Percentiles rank a stretch among this genome's conserved stretches.
Conservation (phyloP, 2,888 invertebrate species). For the Dascillus cervinus region DNA sequence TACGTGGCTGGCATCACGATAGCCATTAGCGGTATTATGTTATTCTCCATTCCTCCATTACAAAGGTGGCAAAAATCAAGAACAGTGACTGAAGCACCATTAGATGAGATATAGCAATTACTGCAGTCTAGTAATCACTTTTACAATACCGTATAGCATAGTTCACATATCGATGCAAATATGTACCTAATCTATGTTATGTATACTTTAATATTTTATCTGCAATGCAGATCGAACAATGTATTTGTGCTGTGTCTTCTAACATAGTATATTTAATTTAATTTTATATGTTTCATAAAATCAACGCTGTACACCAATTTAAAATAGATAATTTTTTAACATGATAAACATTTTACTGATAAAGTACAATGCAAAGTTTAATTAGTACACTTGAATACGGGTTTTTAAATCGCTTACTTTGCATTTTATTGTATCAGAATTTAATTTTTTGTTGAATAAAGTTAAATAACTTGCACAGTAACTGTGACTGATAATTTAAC, state of each 20-base stretch:
- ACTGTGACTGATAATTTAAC: too few species aligned
- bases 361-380: too few species aligned
- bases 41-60: slow-evolving; percentile 73
- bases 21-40: slow-evolving; percentile 77
- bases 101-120: slow-evolving; percentile 32
- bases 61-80: slow-evolving; percentile 44
- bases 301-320: too few species aligned
- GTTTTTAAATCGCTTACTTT: too few species aligned
- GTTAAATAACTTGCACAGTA: too few species aligned
- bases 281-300: slow-evolving; percentile 1
- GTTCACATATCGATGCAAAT: not conserved
- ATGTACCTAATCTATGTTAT: slow-evolving; percentile 4
- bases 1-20: slow-evolving; percentile 81
- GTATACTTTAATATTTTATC: slow-evolving; percentile 11
- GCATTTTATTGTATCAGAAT: too few species aligned
- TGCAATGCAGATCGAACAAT: slow-evolving; percentile 17
- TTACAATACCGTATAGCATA: slow-evolving; percentile 9
- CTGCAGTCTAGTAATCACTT: slow-evolving; percentile 13
- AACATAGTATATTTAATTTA: slow-evolving; percentile 10
- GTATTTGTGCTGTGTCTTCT: slow-evolving; percentile 10
- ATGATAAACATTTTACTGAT: too few species aligned
- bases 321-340: too few species aligned
- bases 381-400: too few species aligned
- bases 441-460: too few species aligned
- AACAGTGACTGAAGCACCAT: slow-evolving; percentile 8